Evolutionary conservation across 2,888 invertebrate genomes (phyloP).

Genomic region (Drosophila kanekoi): DNA sequence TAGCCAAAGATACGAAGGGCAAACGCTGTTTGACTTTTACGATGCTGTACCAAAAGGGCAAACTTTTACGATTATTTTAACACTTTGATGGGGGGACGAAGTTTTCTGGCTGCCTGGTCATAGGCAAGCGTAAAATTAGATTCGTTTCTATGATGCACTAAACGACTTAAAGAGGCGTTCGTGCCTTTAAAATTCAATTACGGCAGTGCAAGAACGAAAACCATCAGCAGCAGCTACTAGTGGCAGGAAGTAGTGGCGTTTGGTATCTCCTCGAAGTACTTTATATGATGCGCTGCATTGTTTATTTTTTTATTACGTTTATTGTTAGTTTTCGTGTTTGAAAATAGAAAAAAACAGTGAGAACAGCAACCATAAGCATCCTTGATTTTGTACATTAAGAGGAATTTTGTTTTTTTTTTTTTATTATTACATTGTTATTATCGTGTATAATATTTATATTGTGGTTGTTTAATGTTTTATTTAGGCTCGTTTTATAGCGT

Average conservation of each 20-base stretch:
- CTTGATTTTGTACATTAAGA: too few species aligned
- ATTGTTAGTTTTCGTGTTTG: not conserved
- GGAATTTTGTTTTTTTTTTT: too few species aligned
- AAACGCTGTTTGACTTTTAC: constrained; percentile 65
- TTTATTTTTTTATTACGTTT: not conserved
- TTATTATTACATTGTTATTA: constrained; percentile 4
- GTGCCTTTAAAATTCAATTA: constrained; percentile 58
- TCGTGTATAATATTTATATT: constrained; percentile 26
- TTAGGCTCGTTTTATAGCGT: constrained; percentile 53
- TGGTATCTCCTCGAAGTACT: not conserved
- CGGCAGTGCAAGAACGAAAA: constrained; percentile 24
- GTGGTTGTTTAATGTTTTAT: constrained; percentile 39
- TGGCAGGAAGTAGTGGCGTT: not conserved
- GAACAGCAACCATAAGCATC: too few species aligned
- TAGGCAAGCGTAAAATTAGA: constrained; percentile 83
- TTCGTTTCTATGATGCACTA: constrained; percentile 71
- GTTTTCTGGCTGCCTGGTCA: constrained; percentile 45
- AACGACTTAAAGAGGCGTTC: constrained; percentile 59
- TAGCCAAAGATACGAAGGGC: constrained; percentile 48
- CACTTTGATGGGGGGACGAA: constrained; percentile 51
- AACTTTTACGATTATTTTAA: constrained; percentile 71
- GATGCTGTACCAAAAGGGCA: constrained; percentile 46
- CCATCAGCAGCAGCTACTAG: constrained; percentile 1
- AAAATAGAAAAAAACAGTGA: not conserved
- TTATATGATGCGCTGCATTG: not conserved